Evolutionary conservation across 2,113 vertebrate species (phyloP), one percentile per base, ranked within the genome.

Genomic region (Apaloderma vittatum): DNA sequence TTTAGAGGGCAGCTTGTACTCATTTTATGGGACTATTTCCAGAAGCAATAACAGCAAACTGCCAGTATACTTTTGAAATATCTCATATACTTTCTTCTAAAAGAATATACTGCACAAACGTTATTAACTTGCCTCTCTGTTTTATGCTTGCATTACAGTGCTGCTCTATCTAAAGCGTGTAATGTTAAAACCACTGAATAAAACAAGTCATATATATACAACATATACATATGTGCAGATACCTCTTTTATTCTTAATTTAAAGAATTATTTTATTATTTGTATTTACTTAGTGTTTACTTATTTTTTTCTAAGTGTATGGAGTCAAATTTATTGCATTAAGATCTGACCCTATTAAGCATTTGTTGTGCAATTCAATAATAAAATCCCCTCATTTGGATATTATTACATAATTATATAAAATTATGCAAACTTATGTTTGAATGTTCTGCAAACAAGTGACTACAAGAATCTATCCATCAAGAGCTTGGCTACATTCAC

Each of bases 11-110:
- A 92, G 67, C 79, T 95, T 95, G 51, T 70, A 86, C 9, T 88
- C 27, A 26, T 90, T 95, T 97, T 81, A 92, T 90, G 68, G 55
- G 57, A 90, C 87, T 86, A 65, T 94, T 95, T 97, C 80, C 74
- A 93, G 84, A 94, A 91, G 22, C 51, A 74, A 68, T 95, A 96
- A 84, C 86, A 93, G 73, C 51, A 77, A 97, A 90, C 24, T 87
- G 72, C 67, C 72, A 94, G 57, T 36, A 67, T 57, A 51, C 19
- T 86, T 93, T 94, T 82, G 59, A 77, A 94, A 95, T 84, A 87
- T 89, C 65, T 96, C 57, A 40, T 84, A 91, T 63, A 92, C 23
- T 83, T 81, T 79, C 73, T 90, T 63, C 75, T 86, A 46, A 95
- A 95, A 90, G 52, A 91, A 62, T 87, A 71, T 40, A 74, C 63